Evolutionary conservation across 2,113 vertebrate species (phyloP).

Genomic region (Tamias sibiricus): DNA sequence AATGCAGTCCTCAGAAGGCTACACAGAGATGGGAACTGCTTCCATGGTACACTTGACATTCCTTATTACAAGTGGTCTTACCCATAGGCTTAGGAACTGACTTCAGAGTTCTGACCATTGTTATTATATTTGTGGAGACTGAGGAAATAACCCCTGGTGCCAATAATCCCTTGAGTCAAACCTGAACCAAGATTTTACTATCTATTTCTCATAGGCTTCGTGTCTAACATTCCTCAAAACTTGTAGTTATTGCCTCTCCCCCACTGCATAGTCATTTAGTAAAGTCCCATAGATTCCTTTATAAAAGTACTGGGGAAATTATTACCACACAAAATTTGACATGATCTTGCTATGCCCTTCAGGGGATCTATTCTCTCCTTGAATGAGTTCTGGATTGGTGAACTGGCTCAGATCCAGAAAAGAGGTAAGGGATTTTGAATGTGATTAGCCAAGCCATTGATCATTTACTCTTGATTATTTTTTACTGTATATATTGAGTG

Average conservation of each 20-base stretch:
- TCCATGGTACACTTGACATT: background rate
- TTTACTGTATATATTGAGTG: background rate
- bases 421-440: background rate
- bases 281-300: background rate
- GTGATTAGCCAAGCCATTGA: background rate
- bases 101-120: background rate
- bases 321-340: background rate
- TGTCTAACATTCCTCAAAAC: background rate
- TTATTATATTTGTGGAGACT: background rate
- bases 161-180: background rate
- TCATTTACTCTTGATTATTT: slow-evolving; percentile 14
- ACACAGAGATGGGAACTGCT: background rate
- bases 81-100: background rate
- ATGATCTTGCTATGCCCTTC: background rate
- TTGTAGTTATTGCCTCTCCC: background rate
- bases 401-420: slow-evolving; percentile 12
- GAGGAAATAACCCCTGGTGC: background rate
- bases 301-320: background rate
- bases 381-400: background rate
- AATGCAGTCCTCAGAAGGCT: background rate
- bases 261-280: background rate
- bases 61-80: background rate
- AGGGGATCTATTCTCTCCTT: background rate
- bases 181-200: background rate
- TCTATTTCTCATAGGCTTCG: background rate